phyloP scores from a whole-genome alignment of 1,140 invertebrate species.

The Zelostemma sp. region DNA sequence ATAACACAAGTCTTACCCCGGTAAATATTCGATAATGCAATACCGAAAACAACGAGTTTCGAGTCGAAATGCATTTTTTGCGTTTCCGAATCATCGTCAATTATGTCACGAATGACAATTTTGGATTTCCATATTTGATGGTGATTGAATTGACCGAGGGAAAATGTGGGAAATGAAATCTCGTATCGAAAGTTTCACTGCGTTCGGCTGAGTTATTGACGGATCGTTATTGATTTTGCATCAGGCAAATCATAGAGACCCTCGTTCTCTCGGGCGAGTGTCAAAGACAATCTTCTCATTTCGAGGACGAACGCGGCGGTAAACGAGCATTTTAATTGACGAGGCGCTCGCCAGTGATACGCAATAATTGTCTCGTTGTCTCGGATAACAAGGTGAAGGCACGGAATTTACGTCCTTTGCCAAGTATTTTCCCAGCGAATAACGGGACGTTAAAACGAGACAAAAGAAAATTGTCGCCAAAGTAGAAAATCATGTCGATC shows the following conservation, averaged over 20 bases:
- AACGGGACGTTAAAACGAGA: neutral
- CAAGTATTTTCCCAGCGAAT: neutral
- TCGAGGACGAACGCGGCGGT: neutral
- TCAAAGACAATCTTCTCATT: neutral
- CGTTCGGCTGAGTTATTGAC: neutral
- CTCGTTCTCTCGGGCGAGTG: neutral
- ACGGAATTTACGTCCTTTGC: neutral
- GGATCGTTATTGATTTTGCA: neutral
- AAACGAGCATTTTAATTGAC: constrained; percentile 1
- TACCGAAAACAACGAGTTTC: no score
- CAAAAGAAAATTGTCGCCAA: no score
- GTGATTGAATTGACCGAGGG: neutral
- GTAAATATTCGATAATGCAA: no score
- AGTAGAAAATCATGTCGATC: no score
- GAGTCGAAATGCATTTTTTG: neutral
- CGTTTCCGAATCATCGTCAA: neutral
- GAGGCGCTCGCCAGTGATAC: neutral
- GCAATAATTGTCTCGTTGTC: neutral
- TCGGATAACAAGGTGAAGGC: neutral
- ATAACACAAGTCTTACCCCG: no score
- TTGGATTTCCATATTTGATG: neutral
- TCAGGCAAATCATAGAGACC: neutral
- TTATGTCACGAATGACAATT: neutral
- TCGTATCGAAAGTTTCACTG: neutral
- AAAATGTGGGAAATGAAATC: neutral